Percentiles rank a stretch among this genome's conserved stretches.
Evolutionary conservation across 2,797 vertebrate genomes (phyloP).

Genomic region (Arremon brunneinucha): DNA sequence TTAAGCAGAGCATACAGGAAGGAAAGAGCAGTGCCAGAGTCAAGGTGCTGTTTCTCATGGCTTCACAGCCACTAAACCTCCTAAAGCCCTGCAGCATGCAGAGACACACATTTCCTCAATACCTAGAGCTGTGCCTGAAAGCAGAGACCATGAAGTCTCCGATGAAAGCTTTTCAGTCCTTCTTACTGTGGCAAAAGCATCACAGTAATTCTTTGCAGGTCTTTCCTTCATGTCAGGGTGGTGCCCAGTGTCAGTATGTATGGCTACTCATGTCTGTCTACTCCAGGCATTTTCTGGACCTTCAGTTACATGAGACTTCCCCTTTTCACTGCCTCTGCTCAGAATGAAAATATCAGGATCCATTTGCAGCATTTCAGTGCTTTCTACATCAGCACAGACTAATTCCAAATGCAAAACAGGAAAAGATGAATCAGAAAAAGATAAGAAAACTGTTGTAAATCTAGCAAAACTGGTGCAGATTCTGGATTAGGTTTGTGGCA

Average conservation of each 20-base stretch:
- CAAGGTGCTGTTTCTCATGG: background rate
- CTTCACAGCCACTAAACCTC: background rate
- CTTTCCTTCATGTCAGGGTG: background rate
- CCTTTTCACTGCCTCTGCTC: background rate
- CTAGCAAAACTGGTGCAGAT: background rate
- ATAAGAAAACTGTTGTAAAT: background rate
- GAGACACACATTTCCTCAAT: background rate
- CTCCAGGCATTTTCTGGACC: background rate
- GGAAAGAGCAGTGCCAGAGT: background rate
- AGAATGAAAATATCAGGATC: background rate
- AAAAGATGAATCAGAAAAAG: background rate
- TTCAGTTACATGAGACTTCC: background rate
- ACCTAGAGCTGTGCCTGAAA: background rate
- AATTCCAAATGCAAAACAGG: background rate
- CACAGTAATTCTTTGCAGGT: background rate
- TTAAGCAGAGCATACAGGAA: background rate
- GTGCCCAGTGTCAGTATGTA: background rate
- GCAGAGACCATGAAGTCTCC: background rate
- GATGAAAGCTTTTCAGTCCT: background rate
- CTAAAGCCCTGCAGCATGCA: background rate
- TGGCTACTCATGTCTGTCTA: background rate
- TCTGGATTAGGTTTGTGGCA: background rate
- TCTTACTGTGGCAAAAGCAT: background rate
- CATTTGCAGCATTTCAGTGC: fast-evolving
- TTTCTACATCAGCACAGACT: background rate